These are phyloP conservation scores for Trilocha varians DNA, from an alignment of 2,888 invertebrate species.

Conservation along the genomic window DNA sequence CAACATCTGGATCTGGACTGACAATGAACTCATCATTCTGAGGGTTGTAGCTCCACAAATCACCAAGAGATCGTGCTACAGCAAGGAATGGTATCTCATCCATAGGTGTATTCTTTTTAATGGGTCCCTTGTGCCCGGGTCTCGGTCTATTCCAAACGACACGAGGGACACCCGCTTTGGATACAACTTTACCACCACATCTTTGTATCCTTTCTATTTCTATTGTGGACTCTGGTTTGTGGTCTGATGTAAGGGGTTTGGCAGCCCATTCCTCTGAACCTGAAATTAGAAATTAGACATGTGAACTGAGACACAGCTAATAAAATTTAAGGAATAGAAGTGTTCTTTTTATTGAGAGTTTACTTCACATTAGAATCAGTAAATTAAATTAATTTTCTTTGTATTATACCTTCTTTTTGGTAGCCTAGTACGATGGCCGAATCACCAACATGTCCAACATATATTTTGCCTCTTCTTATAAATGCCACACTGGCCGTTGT, in stretches of 20 bases:
- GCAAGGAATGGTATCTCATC: constrained; percentile 97
- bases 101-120: constrained; percentile 89
- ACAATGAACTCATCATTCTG: constrained; percentile 93
- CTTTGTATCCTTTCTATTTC: constrained; percentile 89
- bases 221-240: constrained; percentile 91
- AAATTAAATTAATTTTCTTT: too few relatives aligned
- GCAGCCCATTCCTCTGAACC: constrained; percentile 83
- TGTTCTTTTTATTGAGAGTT: too few relatives aligned
- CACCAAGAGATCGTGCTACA: constrained; percentile 95
- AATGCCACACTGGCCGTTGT: constrained; percentile 98
- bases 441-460: constrained; percentile 99
- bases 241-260: constrained; percentile 89
- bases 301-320: too few relatives aligned
- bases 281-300: constrained; percentile 25
- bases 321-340: too few relatives aligned
- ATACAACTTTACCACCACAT: constrained; percentile 82
- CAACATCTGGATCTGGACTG: constrained; percentile 97
- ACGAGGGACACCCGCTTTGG: constrained; percentile 89
- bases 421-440: constrained; percentile 94
- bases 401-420: constrained; percentile 75
- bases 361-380: too few relatives aligned
- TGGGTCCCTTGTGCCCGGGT: constrained; percentile 85
- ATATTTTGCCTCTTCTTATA: constrained; percentile 93
- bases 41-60: constrained; percentile 98
- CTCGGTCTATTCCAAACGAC: constrained; percentile 98